A percentile compares a stretch with the other conserved stretches of the same genome.
phyloP scores from a whole-genome alignment of 2,888 invertebrate genomes.

The Leptinotarsa tumamoca region DNA sequence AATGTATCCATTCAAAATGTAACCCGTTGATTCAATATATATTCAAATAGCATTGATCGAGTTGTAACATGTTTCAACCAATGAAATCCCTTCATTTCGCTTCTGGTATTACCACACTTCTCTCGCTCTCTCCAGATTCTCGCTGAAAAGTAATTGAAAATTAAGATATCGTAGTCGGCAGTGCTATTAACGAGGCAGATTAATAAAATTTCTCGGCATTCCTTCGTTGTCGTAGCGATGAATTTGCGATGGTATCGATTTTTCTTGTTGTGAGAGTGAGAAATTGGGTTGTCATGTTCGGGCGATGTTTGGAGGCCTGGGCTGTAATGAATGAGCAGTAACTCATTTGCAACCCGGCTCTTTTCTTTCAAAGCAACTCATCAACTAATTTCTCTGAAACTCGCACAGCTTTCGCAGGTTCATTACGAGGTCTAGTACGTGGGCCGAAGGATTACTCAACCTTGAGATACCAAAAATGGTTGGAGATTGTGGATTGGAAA shows the following conservation, averaged over 20 bases:
- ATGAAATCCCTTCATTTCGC: background rate
- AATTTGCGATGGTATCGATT: conserved; percentile 45
- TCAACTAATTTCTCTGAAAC: conserved; percentile 65
- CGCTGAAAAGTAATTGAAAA: conserved; percentile 30
- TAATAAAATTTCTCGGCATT: conserved; percentile 28
- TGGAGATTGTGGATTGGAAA: no score
- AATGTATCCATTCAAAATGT: background rate
- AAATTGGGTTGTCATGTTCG: conserved; percentile 56
- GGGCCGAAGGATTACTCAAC: conserved; percentile 17
- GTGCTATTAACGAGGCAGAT: conserved; percentile 26
- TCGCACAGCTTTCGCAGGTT: conserved; percentile 61
- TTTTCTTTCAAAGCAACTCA: conserved; percentile 64
- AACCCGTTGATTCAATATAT: background rate
- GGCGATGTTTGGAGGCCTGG: conserved; percentile 53
- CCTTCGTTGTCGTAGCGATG: conserved; percentile 27
- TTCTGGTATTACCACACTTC: conserved; percentile 16
- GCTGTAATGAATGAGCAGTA: conserved; percentile 57
- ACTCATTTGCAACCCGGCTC: conserved; percentile 65
- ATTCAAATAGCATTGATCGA: background rate
- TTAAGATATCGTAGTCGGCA: conserved; percentile 27
- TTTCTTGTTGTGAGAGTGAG: conserved; percentile 43
- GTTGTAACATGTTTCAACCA: conserved; percentile 2
- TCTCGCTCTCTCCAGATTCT: conserved; percentile 14
- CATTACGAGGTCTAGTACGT: conserved; percentile 52
- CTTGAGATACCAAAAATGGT: background rate